phyloP scores from a whole-genome alignment of 2,113 vertebrate genomes.

The Myrmecophaga tridactyla region DNA sequence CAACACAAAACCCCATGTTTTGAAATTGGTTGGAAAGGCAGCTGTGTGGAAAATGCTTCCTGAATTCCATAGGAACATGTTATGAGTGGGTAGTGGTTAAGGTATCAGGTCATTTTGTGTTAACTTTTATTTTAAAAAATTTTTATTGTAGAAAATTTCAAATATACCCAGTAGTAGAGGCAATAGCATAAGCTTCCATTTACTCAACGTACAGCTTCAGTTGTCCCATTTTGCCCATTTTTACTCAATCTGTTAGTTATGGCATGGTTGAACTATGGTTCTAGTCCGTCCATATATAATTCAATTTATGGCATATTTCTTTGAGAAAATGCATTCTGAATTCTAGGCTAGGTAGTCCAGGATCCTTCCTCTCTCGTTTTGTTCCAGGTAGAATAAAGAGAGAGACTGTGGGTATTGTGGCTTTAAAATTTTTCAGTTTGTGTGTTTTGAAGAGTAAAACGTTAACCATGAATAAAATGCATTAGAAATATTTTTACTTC shows the following conservation, averaged over 20 bases:
- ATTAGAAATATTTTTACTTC: not conserved
- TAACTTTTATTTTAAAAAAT: not conserved
- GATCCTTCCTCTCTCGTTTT: not conserved
- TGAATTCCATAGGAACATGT: not conserved
- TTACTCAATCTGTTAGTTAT: not conserved
- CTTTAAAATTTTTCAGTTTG: not conserved
- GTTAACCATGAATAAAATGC: not conserved
- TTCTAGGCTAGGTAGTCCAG: not conserved
- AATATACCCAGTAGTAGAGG: not conserved
- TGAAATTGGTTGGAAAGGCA: not conserved
- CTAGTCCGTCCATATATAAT: not conserved
- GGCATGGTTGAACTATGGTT: not conserved
- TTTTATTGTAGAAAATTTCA: constrained; percentile 29
- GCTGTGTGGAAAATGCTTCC: not conserved
- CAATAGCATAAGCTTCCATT: not conserved
- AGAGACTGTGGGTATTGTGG: not conserved
- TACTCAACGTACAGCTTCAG: not conserved
- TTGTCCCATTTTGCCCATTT: not conserved
- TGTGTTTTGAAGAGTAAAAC: not conserved
- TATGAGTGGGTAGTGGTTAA: not conserved
- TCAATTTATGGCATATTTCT: not conserved
- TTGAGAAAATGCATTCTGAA: not conserved
- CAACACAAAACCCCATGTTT: not conserved
- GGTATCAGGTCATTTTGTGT: not conserved
- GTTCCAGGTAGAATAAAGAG: not conserved